Evolutionary conservation across 2,888 invertebrate species (phyloP), one percentile per base, ranked within the genome.

Genomic region (Drosophila koepferae): DNA sequence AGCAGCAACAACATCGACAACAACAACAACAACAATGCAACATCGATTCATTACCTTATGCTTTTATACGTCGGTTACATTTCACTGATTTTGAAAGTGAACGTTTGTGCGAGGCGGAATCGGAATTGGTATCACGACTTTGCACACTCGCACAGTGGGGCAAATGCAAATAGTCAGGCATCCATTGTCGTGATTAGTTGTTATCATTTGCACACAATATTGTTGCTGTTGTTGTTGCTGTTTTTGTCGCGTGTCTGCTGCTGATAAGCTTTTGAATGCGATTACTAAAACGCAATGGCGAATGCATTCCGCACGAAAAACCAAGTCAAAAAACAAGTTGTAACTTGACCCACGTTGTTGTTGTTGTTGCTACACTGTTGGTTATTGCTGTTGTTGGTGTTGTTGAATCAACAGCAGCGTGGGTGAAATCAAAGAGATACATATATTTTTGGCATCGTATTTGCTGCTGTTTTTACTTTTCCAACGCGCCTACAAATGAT

Each of bases 21-120:
- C 63, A 67, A 72, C 73, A 77, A 74, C 74, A 76, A 69, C 80
- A 75, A 65, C 72, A 51, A 51, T 51, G 51, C 51, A 36, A 51
- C 51, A 14, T 20, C 3, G 16, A 51, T 51, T 34, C 34, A 80
- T 74, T 77, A 72, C 77, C 61, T 69, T 62, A 55, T 62, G 44
- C 63, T 49, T 28, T 28, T 59, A 70, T 63, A 74, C 80, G 73
- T 75, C 74, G 74, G 84, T 89, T 87, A 81, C 90, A 90, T 90
- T 91, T 90, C 91, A 89, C 86, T 89, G 90, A 90, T 90, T 91
- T 91, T 89, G 91, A 91, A 91, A 91, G 90, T 89, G 91, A 91
- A 91, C 82, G 86, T 82, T 67, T 82, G 74, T 69, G 72, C 76
- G 51, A 83, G 80, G 80, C 81, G 86, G 82, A 77, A 82, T 77